phyloP scores from a whole-genome alignment of 2,888 invertebrate genomes.

The Perdita meconis region DNA sequence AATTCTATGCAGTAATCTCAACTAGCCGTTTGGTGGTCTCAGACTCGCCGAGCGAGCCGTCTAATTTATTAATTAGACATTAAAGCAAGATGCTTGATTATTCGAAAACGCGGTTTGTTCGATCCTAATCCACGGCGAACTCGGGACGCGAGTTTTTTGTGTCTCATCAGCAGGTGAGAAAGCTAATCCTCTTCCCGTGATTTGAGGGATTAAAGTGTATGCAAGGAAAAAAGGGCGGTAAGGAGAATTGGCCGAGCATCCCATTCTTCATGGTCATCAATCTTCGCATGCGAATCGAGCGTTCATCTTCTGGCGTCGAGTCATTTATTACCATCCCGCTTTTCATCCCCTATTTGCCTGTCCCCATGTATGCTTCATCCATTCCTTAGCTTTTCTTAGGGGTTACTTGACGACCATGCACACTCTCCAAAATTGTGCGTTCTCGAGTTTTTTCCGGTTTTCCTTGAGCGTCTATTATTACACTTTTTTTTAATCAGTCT shows the following conservation, averaged over 20 bases:
- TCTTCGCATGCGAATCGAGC: constrained; percentile 67
- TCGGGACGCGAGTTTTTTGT: background rate
- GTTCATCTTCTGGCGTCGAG: constrained; percentile 61
- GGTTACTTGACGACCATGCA: constrained; percentile 50
- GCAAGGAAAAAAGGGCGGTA: constrained; percentile 28
- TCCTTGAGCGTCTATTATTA: background rate
- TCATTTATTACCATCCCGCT: constrained; percentile 69
- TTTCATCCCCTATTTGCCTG: constrained; percentile 45
- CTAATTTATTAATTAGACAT: constrained; percentile 44
- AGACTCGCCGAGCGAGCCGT: background rate
- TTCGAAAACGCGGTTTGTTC: constrained; percentile 8
- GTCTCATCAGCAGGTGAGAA: background rate
- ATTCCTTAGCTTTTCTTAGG: constrained; percentile 2
- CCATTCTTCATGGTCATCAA: constrained; percentile 64
- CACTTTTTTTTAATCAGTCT: constrained; percentile 25
- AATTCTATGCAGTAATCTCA: no score
- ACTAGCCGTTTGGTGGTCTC: no score
- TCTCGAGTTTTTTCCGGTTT: background rate
- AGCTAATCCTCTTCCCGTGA: constrained; percentile 16
- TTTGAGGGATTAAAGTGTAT: constrained; percentile 54
- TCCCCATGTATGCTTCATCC: constrained; percentile 6
- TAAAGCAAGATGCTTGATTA: constrained; percentile 34
- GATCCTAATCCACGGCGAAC: constrained; percentile 7
- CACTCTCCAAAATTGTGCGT: background rate
- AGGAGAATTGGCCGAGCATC: constrained; percentile 27